Conservation (phyloP, 2,888 invertebrate species). For the Alentia gelatinosa region DNA sequence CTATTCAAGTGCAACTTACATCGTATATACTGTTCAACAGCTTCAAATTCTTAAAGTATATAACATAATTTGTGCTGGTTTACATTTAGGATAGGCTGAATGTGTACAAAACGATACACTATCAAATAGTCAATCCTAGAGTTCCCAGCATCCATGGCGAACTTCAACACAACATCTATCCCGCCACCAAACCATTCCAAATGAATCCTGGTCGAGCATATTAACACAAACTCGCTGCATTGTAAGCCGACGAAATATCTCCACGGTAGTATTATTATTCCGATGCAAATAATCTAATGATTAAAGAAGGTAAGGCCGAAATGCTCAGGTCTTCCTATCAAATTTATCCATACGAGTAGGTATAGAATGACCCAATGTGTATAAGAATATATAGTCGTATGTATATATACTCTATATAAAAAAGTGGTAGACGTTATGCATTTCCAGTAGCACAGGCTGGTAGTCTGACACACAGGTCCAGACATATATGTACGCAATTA, state of each 20-base stretch:
- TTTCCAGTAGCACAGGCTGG: constrained; percentile 37
- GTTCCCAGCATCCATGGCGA: not conserved
- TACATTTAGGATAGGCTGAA: not conserved
- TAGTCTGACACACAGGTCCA: not conserved
- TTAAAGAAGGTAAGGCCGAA: constrained; percentile 13
- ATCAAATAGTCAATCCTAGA: not conserved
- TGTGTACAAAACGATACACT: not conserved
- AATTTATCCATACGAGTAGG: not conserved
- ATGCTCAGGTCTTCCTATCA: not conserved
- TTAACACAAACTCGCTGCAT: not conserved
- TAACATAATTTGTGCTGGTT: not conserved
- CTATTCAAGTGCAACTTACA: constrained; percentile 52
- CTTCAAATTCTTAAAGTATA: not conserved
- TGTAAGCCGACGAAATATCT: not conserved
- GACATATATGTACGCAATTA: not conserved
- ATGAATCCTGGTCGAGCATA: constrained; percentile 31
- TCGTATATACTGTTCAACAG: constrained; percentile 39
- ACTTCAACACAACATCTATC: not conserved
- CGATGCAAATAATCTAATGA: not conserved
- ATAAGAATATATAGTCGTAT: constrained; percentile 18
- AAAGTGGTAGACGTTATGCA: constrained; percentile 1
- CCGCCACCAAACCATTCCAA: not conserved
- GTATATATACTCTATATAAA: constrained; percentile 34
- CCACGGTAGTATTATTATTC: not conserved
- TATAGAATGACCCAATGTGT: constrained; percentile 23